phyloP scores from a whole-genome alignment of 2,113 vertebrate genomes.

The Apus apus region DNA sequence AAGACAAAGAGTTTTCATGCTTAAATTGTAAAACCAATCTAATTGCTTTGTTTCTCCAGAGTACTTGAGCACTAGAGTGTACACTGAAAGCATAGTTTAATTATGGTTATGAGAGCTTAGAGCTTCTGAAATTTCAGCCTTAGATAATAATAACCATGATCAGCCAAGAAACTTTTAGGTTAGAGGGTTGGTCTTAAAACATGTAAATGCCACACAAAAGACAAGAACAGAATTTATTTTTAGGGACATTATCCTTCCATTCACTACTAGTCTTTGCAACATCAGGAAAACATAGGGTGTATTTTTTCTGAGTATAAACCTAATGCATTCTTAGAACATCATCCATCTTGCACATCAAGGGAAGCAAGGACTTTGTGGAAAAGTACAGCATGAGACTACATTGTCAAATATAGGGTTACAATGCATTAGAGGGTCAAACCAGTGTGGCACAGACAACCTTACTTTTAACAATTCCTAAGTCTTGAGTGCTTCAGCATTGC shows the following conservation, averaged over 20 bases:
- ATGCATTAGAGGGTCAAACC: not conserved
- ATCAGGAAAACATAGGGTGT: not conserved
- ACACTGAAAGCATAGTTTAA: not conserved
- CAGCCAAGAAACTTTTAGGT: not conserved
- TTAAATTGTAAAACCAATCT: not conserved
- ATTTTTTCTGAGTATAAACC: not conserved
- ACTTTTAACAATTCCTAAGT: not conserved
- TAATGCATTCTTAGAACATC: not conserved
- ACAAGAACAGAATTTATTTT: not conserved
- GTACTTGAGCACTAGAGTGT: not conserved
- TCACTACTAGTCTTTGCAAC: not conserved
- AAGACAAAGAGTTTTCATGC: not conserved
- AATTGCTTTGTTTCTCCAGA: not conserved
- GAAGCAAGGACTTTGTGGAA: not conserved
- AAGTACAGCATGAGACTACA: not conserved
- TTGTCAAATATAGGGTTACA: not conserved
- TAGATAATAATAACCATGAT: not conserved
- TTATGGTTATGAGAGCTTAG: not conserved
- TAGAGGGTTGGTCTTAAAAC: not conserved
- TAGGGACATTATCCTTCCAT: not conserved
- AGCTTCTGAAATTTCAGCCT: constrained; percentile 30
- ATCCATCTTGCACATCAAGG: not conserved
- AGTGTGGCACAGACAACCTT: not conserved
- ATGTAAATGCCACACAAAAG: not conserved
- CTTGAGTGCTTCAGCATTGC: not conserved